Conservation (phyloP, 2,797 vertebrate genomes). For the Denticeps clupeoides region DNA sequence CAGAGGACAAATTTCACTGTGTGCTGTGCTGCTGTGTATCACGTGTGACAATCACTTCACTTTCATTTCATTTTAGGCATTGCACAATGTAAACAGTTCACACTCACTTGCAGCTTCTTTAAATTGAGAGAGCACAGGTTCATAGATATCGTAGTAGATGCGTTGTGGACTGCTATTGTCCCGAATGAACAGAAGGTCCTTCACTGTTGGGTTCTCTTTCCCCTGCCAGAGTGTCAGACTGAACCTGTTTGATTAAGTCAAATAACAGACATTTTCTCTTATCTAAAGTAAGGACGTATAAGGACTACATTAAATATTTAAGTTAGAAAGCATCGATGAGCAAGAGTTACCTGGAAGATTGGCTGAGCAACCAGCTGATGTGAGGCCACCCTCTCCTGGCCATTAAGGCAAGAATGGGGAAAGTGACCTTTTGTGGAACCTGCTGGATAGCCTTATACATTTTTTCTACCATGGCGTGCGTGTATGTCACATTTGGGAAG, state of each 20-base stretch:
- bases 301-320: neutral
- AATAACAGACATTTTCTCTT: too few species aligned
- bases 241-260: too few species aligned
- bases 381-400: conserved; percentile 61
- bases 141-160: conserved; percentile 76
- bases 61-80: neutral
- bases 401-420: conserved; percentile 61
- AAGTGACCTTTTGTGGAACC: conserved; percentile 64
- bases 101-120: conserved; percentile 60
- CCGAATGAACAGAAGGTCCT: conserved; percentile 68
- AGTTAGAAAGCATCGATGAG: too few species aligned
- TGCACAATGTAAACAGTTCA: too few species aligned
- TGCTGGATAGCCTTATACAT: conserved; percentile 59
- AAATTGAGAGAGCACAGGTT: conserved; percentile 66
- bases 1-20: too few species aligned
- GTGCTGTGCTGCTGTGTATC: too few species aligned
- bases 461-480: conserved; percentile 56
- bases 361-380: conserved; percentile 72
- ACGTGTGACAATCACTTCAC: too few species aligned
- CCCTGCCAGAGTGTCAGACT: conserved; percentile 76
- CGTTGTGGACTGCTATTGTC: conserved; percentile 57
- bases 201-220: conserved; percentile 45
- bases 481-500: conserved; percentile 46
- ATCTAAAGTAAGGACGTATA: neutral
- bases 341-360: conserved; percentile 64